A percentile compares a stretch with the other conserved stretches of the same genome.
Evolutionary conservation across 1,140 invertebrate genomes (phyloP).

Genomic region (Papilio helenus): DNA sequence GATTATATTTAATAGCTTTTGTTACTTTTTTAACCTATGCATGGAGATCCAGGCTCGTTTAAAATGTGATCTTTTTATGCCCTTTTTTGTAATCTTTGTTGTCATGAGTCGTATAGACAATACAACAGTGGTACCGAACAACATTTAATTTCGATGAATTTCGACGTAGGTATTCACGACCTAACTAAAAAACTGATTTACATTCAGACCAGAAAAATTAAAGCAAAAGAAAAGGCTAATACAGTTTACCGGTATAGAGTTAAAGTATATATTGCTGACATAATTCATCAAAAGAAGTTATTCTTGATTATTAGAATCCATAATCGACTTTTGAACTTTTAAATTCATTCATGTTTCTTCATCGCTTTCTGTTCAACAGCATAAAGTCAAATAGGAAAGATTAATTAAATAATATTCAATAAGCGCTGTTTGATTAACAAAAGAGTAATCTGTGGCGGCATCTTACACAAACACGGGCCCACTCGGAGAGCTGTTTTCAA

Average conservation of each 20-base stretch:
- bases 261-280: background rate
- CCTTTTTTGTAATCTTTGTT: constrained; percentile 8
- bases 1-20: constrained; percentile 79
- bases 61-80: constrained; percentile 52
- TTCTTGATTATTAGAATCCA: background rate
- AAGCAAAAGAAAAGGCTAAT: too few relatives aligned
- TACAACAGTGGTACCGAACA: background rate
- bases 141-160: background rate
- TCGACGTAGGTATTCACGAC: background rate
- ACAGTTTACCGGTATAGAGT: background rate
- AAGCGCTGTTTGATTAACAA: constrained; percentile 81
- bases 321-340: constrained; percentile 50
- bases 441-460: constrained; percentile 78
- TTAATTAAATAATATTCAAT: constrained; percentile 82
- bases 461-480: constrained; percentile 76
- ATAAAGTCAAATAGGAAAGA: constrained; percentile 76
- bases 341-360: constrained; percentile 57
- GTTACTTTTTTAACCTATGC: constrained; percentile 69
- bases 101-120: background rate
- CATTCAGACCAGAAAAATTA: too few relatives aligned
- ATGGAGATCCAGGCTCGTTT: constrained; percentile 58
- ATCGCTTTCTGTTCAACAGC: constrained; percentile 50
- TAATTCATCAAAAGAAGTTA: background rate
- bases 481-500: constrained; percentile 76
- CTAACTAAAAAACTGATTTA: background rate